Evolutionary conservation across 2,113 vertebrate genomes (phyloP).

Genomic region (Myocastor coypus): DNA sequence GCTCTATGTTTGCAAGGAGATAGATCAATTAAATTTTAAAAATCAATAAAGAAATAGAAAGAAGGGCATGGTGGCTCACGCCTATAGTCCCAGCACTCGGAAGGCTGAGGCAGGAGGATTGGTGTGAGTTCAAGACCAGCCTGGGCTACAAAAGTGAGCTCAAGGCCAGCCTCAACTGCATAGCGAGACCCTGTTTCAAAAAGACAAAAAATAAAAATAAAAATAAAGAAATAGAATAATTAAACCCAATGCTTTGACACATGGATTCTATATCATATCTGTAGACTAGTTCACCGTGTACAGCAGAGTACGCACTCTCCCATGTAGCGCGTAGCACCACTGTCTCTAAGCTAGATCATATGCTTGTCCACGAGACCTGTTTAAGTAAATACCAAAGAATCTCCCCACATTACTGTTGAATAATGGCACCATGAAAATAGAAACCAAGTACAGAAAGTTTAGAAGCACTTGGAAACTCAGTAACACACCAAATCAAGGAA

Average conservation of each 20-base stretch:
- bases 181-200: too few relatives aligned
- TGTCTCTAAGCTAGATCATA: neutral
- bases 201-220: too few relatives aligned
- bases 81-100: too few relatives aligned
- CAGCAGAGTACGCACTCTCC: neutral
- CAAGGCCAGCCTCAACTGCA: too few relatives aligned
- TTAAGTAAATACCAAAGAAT: neutral
- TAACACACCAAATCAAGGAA: neutral
- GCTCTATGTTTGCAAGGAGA: neutral
- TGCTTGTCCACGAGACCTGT: neutral
- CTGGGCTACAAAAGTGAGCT: too few relatives aligned
- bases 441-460: neutral
- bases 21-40: neutral
- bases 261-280: neutral
- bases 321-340: neutral
- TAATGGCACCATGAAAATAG: neutral
- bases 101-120: too few relatives aligned
- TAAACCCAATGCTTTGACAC: neutral
- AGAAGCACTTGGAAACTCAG: neutral
- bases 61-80: too few relatives aligned
- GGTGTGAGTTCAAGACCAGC: too few relatives aligned
- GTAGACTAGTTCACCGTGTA: neutral
- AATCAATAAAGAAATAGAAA: neutral
- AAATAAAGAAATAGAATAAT: neutral
- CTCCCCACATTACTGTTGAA: neutral